A percentile compares a stretch with the other conserved stretches of the same genome.
Evolutionary conservation across 2,888 invertebrate genomes (phyloP).

Genomic region (Epinotia demarniana): DNA sequence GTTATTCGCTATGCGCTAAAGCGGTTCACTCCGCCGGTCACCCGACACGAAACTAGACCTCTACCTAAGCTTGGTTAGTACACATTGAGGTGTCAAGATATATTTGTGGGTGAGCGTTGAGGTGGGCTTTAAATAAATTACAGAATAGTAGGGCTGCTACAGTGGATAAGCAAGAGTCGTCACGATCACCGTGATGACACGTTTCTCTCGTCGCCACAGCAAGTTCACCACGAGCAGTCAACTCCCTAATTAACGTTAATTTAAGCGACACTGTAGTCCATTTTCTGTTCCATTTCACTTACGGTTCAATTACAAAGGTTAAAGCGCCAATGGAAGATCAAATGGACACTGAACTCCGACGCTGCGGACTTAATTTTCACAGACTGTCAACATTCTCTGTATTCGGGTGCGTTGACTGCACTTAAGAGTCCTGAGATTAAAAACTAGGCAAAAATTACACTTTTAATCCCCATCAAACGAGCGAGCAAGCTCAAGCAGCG

Average conservation of each 20-base stretch:
- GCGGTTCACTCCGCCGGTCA: no score
- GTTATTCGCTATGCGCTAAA: no score
- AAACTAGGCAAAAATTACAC: background rate
- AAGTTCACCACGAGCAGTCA: background rate
- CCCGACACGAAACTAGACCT: no score
- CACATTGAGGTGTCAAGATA: no score
- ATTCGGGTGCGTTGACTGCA: slow-evolving; percentile 22
- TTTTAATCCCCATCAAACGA: no score
- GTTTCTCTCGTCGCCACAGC: background rate
- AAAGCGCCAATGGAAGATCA: slow-evolving; percentile 42
- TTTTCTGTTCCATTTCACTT: slow-evolving; percentile 43
- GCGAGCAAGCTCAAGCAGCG: no score
- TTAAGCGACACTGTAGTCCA: slow-evolving; percentile 27
- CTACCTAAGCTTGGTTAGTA: no score
- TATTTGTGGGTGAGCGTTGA: no score
- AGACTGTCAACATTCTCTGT: slow-evolving; percentile 37
- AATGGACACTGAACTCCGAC: slow-evolving; percentile 41
- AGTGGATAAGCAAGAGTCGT: background rate
- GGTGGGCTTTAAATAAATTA: no score
- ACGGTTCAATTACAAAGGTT: slow-evolving; percentile 46
- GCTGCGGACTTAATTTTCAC: slow-evolving; percentile 38
- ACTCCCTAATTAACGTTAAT: slow-evolving; percentile 27
- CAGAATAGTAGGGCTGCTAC: no score
- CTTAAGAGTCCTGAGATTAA: slow-evolving; percentile 2
- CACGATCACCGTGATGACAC: background rate